Evolutionary conservation across 1,140 invertebrate species (phyloP), one percentile per base, ranked within the genome.

Genomic region (Nymphalis io): DNA sequence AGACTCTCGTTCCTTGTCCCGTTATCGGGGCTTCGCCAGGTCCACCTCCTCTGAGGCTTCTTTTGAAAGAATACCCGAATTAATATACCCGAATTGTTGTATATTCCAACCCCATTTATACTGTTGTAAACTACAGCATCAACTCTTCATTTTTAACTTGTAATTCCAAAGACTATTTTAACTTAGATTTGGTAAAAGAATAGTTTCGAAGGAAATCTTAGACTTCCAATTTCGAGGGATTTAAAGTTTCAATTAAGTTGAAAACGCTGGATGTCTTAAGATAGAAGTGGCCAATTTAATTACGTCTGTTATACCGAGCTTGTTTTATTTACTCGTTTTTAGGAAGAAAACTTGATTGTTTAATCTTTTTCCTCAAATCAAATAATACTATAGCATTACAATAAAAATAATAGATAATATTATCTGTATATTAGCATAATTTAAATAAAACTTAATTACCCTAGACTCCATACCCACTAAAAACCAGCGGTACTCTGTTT

Each of bases 211-310:
- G 18, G 18, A 4, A 21, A 60, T 60, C 59, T 60, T 60, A 20
- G 42, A 60, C 40, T 60, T 60, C 15, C 15, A 60, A 60, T 44
- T 60, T 60, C 59, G 59, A 60, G 59, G 59, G 59, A 60, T 60
- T 60, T 60, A 39, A 60, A 44, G 59, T 60, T 60, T 60, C 59
- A 60, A 60, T 60, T 60, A 60, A 60, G 20, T 60, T 60, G 59
- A 44, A 60, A 44, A 60, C 59, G 39, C 39, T 42, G 42, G 59
- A 21, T 39, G 40, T 60, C 59, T 60, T 42, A 44, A 20, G 42
- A 60, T 42, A 42, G 59, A 60, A 42, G 59, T 21, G 59, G 38
- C 59, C 59, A 60, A 60, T 42, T 60, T 60, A 60, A 60, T 60
- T 60, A 60, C 39, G 39, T 46, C 16, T 46, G 42, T 46, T 46